Evolutionary conservation across 2,888 invertebrate genomes (phyloP).

Genomic region (Epirrhoe alternata): DNA sequence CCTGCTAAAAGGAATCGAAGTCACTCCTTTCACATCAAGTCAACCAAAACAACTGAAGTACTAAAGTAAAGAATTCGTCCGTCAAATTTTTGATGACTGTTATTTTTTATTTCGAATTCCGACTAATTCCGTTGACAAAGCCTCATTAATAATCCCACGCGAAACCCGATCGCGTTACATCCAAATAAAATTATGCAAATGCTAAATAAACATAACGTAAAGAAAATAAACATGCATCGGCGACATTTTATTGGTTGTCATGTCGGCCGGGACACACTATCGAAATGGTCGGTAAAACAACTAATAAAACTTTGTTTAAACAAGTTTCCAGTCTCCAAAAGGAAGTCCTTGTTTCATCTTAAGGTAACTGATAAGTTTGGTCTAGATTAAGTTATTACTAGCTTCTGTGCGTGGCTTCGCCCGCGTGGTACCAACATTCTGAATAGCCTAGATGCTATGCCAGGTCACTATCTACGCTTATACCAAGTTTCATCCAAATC

Average conservation of each 20-base stretch:
- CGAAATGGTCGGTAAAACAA: neutral
- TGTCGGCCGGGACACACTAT: conserved; percentile 37
- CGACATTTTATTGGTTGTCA: conserved; percentile 59
- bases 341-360: neutral
- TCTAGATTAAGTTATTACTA: too few species aligned
- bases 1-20: too few species aligned
- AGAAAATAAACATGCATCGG: conserved; percentile 29
- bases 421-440: too few species aligned
- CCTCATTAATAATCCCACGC: conserved; percentile 40
- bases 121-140: conserved; percentile 21
- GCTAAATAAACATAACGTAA: conserved; percentile 31
- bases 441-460: too few species aligned
- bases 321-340: neutral
- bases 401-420: too few species aligned
- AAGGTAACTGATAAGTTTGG: too few species aligned
- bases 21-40: too few species aligned
- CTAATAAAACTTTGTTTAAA: neutral
- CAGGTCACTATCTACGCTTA: too few species aligned
- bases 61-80: neutral
- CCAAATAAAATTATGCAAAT: conserved; percentile 49
- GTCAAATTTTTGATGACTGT: neutral
- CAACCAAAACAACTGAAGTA: too few species aligned
- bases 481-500: too few species aligned
- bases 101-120: conserved; percentile 10
- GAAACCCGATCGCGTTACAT: conserved; percentile 41